Evolutionary conservation across 2,888 invertebrate genomes (phyloP), one percentile per base, ranked within the genome.

Genomic region (Slavum lentiscoides): DNA sequence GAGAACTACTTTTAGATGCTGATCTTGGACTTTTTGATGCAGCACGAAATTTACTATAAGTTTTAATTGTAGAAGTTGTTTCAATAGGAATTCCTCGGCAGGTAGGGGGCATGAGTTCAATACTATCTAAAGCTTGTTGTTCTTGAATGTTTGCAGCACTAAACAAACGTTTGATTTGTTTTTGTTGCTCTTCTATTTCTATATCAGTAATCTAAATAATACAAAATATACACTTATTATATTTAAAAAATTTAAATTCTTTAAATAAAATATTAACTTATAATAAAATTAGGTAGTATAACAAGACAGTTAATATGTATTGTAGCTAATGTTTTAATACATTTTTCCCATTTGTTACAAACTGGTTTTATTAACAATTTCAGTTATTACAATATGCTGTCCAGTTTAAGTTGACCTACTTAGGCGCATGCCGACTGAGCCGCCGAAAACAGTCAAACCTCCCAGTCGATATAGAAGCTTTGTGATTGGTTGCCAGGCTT

Each of bases 61-160:
- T 19, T 68, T 61, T 76, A 49, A 0, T 53, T 21, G 15, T 43
- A n/a, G 49, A 30, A 49, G 53, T 39, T 39, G 62, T 61, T 19
- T 77, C 77, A 55, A 80, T n/a, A 64, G 80, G 80, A 72, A 80
- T 80, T 55, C 80, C 80, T 49, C 80, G 70, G 13, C 80, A 80
- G 13, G 70, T 72, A 23, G 72, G 70, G 19, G 64, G 39, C 13
- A 80, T 23, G 17, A 49, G 30, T 69, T 80, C 64, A 72, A 80
- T 70, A 80, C 80, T 80, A 64, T 80, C 72, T 80, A 80, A 80
- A n/a, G 80, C 80, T 80, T 72, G 77, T 11, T 77, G 80, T 64
- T 80, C 80, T n/a, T 55, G 39, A 1, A 23, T 43, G 17, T 72
- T 64, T 58, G 23, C 15, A 11, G n/a, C 7, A 43, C 19, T n/a